phyloP scores from a whole-genome alignment of 2,113 vertebrate genomes.

The Lipophrys pholis region DNA sequence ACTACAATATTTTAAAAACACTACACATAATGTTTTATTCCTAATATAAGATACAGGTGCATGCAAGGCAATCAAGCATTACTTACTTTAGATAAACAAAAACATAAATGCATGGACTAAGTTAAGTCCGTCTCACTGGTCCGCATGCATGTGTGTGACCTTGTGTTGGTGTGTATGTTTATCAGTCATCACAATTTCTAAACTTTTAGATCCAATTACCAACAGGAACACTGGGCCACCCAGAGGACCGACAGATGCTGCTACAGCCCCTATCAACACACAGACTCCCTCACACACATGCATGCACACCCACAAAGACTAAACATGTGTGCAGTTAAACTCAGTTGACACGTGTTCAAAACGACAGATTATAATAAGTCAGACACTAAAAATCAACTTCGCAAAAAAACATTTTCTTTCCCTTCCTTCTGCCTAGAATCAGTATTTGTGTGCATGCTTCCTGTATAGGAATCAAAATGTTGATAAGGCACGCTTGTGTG shows the following conservation, averaged over 20 bases:
- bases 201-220: constrained; percentile 84
- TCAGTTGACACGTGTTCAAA: constrained; percentile 44
- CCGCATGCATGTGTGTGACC: constrained; percentile 7
- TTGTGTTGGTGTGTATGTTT: constrained; percentile 38
- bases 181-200: constrained; percentile 74
- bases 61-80: neutral
- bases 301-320: constrained; percentile 30
- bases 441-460: no score
- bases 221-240: constrained; percentile 81
- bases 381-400: neutral
- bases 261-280: constrained; percentile 75
- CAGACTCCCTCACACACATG: constrained; percentile 26
- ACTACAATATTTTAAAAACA: no score
- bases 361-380: constrained; percentile 4
- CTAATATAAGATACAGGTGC: neutral
- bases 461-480: no score
- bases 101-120: constrained; percentile 20
- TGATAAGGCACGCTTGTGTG: no score
- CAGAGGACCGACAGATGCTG: constrained; percentile 79
- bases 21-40: neutral
- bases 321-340: constrained; percentile 41
- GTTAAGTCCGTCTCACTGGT: constrained; percentile 25
- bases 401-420: neutral
- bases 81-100: constrained; percentile 4
- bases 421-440: neutral